phyloP scores from a whole-genome alignment of 2,113 vertebrate species.

The human (Homo sapiens) region DNA sequence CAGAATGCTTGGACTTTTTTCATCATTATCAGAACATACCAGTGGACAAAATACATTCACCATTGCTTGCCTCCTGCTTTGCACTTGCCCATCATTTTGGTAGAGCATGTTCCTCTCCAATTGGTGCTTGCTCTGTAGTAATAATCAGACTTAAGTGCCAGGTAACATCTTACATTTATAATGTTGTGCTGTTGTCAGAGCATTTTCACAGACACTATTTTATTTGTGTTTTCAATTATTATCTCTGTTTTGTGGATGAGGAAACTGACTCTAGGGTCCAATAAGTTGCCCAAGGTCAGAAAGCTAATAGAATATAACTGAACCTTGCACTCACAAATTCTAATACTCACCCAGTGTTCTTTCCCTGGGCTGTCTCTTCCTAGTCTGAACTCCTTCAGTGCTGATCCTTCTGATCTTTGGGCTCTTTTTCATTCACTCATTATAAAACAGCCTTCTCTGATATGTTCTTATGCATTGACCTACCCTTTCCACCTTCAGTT shows the following conservation, averaged over 20 bases:
- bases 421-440: not conserved
- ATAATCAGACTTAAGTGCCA: not conserved
- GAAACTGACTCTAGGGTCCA: not conserved
- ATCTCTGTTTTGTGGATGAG: not conserved
- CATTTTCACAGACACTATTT: not conserved
- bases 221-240: not conserved
- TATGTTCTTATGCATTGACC: not conserved
- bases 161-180: not conserved
- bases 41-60: not conserved
- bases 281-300: not conserved
- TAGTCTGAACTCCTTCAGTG: not conserved
- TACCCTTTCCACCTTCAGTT: not conserved
- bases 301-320: not conserved
- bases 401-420: not conserved
- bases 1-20: not conserved
- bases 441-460: not conserved
- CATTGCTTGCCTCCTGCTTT: not conserved
- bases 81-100: not conserved
- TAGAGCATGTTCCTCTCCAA: not conserved
- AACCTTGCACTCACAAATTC: not conserved
- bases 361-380: too few species aligned
- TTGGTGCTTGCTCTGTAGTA: not conserved
- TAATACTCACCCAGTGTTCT: not conserved
- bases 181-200: not conserved
- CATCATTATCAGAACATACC: not conserved